Conservation (phyloP, 2,797 vertebrate species). For the Tangara arthus region DNA sequence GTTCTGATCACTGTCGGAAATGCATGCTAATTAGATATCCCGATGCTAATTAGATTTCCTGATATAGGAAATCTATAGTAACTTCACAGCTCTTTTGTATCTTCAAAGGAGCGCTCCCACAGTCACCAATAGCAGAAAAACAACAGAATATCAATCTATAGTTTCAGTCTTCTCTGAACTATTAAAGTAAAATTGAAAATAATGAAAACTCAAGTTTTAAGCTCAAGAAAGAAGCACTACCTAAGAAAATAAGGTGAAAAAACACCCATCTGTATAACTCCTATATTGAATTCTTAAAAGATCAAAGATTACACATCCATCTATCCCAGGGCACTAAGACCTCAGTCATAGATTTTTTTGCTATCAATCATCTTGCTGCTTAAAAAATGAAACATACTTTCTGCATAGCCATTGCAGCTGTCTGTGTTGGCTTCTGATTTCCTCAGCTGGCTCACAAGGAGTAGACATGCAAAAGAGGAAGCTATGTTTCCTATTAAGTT, state of each 20-base stretch:
- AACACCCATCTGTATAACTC: neutral
- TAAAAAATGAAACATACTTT: neutral
- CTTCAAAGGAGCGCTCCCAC: neutral
- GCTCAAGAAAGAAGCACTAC: neutral
- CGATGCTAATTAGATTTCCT: neutral
- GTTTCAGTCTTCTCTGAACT: neutral
- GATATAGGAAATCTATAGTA: neutral
- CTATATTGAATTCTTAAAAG: neutral
- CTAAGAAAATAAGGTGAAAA: neutral
- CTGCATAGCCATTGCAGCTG: neutral
- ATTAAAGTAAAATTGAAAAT: neutral
- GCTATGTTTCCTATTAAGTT: neutral
- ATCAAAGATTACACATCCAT: neutral
- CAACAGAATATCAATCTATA: neutral
- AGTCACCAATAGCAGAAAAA: neutral
- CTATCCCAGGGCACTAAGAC: neutral
- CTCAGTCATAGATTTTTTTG: neutral
- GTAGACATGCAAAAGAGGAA: neutral
- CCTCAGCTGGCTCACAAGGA: neutral
- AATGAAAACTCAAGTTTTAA: neutral
- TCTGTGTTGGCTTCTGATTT: neutral
- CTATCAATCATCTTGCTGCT: neutral
- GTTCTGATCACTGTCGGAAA: neutral
- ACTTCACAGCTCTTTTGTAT: neutral
- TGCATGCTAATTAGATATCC: neutral